phyloP scores from a whole-genome alignment of 2,797 vertebrate species.

The Chrysocyon brachyurus region DNA sequence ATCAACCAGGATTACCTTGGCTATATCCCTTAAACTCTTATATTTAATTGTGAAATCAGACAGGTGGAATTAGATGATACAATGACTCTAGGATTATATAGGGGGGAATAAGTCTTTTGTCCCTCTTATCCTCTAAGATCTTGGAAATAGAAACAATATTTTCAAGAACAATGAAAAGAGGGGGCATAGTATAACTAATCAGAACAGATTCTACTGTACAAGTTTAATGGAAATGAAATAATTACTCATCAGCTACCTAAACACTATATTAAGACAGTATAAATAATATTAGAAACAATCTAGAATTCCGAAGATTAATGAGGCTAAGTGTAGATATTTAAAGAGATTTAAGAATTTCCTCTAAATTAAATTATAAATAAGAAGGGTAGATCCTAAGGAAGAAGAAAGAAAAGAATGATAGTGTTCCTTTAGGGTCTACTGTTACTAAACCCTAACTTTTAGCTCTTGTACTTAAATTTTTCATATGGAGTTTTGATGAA shows the following conservation, averaged over 20 bases:
- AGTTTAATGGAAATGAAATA: constrained; percentile 44
- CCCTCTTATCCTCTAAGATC: neutral
- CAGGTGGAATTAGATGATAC: neutral
- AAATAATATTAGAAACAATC: constrained; percentile 41
- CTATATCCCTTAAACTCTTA: neutral
- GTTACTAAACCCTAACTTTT: constrained; percentile 46
- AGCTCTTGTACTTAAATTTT: constrained; percentile 64
- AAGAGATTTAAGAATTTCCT: neutral
- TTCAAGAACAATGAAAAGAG: neutral
- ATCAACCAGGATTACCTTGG: neutral
- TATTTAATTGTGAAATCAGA: neutral
- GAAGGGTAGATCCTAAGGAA: neutral
- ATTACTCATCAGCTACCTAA: neutral
- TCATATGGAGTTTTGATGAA: constrained; percentile 81
- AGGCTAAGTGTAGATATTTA: neutral
- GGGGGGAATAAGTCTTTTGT: neutral
- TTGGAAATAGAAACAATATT: neutral
- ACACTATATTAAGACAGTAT: neutral
- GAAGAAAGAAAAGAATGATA: neutral
- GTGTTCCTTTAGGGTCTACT: neutral
- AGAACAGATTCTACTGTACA: neutral
- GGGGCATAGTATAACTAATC: neutral
- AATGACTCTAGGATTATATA: neutral
- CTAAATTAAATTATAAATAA: neutral
- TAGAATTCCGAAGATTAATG: constrained; percentile 33